Base-by-base conservation (phyloP, 2,888 invertebrate species). In the Hartigia nigra region DNA sequence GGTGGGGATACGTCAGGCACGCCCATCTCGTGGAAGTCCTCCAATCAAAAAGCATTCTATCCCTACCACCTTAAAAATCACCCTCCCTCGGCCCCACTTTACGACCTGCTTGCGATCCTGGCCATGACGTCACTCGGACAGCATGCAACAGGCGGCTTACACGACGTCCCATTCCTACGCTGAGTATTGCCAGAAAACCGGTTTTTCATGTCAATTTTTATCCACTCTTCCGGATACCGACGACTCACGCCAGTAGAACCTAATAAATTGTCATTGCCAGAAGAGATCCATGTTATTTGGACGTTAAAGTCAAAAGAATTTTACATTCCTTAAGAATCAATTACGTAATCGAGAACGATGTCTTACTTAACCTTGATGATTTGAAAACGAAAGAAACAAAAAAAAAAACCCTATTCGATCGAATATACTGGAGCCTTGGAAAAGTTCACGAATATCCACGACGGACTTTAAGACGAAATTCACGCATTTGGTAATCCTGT, bases 141-240 rank as follows among this genome's bases (percentile, higher is more conserved):
- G 83, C 90, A 89, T 91, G 91, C 91, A 91, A 91, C 91, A 91
- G 91, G 91, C 91, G 90, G 88, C 89, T 87, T 82, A 77, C 80
- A 34, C 72, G 72, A 34, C 14, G 31, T 55, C 55, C 55, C 55
- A 14, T 5, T 55, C 23, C 55, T 55, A 23, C 55, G 2, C 55
- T 2, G 5, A 55, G 55, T 5, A 55, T 55, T 23, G 55, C 14
- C 55, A 9, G 55, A 23, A 14, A 55, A 55, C 55, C 23, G 55
- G 55, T 55, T 55, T 55, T 55, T 55, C 55, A 23, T 55, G 1
- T 55, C 9, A 55, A 55, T 23, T 55, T 55, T 55, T 55, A 55
- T 55, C 9, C 23, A 5, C 9, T 9, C 55, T 23, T 23, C 9
- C 23, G 9, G 23, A 39, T 39, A 9, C 23, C 0, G 14, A 4